Conservation (phyloP, 2,113 vertebrate genomes). For the Fregetta grallaria region DNA sequence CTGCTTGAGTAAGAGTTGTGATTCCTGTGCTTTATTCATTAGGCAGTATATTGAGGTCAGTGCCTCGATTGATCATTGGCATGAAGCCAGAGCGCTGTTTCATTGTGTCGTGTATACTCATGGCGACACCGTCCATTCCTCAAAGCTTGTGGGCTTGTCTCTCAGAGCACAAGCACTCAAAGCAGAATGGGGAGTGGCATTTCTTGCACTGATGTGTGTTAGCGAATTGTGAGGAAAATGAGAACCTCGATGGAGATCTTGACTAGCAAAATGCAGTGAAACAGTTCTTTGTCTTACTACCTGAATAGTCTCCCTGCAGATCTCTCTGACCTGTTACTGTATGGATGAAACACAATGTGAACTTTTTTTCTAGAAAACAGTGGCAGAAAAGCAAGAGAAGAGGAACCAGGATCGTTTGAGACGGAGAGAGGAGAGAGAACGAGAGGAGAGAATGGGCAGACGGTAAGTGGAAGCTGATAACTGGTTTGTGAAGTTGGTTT, state of each 20-base stretch:
- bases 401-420: conserved; percentile 95
- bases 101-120: background rate
- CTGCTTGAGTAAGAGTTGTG: background rate
- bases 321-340: background rate
- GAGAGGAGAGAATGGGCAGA: conserved; percentile 85
- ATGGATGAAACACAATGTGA: background rate
- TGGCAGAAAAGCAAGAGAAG: conserved; percentile 95
- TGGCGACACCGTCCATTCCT: background rate
- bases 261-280: background rate
- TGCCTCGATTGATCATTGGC: background rate
- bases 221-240: background rate
- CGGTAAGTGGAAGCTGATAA: conserved; percentile 50
- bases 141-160: background rate
- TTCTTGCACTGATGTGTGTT: background rate
- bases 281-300: background rate
- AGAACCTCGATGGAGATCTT: background rate
- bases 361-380: conserved; percentile 85
- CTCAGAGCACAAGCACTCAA: background rate
- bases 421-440: conserved; percentile 94
- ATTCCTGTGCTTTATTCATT: background rate
- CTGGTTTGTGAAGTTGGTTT: background rate
- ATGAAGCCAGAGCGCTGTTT: background rate
- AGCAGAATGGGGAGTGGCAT: background rate
- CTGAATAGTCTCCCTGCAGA: background rate
- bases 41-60: background rate